Percentiles rank a stretch among this genome's conserved stretches.
These are phyloP conservation scores for Probaryconus sp. DNA, from an alignment of 1,140 invertebrate species.

Conservation along the genomic window DNA sequence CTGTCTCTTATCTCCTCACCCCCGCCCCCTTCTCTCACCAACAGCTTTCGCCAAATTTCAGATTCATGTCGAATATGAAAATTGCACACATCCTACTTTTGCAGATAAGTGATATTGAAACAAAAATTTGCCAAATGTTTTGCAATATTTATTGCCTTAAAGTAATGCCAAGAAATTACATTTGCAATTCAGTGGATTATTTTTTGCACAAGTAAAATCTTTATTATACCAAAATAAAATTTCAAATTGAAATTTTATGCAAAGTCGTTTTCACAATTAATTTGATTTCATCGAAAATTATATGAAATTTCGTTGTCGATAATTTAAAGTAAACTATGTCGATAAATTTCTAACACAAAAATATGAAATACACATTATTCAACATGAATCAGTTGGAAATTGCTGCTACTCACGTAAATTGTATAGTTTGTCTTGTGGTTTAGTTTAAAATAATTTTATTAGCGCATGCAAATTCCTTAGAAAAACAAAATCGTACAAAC, in stretches of 20 bases:
- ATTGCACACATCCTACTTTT: not conserved
- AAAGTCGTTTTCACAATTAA: no score
- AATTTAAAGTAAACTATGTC: no score
- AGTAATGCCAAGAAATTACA: no score
- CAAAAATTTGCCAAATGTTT: not conserved
- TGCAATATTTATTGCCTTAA: not conserved
- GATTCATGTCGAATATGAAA: constrained; percentile 27
- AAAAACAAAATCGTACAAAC: constrained; percentile 32
- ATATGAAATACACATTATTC: constrained; percentile 5
- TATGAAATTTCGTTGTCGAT: no score
- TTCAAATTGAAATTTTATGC: no score
- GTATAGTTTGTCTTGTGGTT: constrained; percentile 53
- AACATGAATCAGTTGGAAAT: constrained; percentile 24
- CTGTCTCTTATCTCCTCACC: not conserved
- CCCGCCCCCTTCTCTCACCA: constrained; percentile 20
- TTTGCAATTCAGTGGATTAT: no score
- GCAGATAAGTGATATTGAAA: no score
- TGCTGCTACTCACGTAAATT: constrained; percentile 52
- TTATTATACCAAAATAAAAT: no score
- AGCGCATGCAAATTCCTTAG: constrained; percentile 39
- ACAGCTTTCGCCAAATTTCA: constrained; percentile 39
- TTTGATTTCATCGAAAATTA: no score
- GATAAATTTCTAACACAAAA: no score
- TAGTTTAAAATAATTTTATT: constrained; percentile 45
- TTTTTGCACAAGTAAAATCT: no score